Conservation (phyloP, 1,140 invertebrate species). For the Drosophila rufa region DNA sequence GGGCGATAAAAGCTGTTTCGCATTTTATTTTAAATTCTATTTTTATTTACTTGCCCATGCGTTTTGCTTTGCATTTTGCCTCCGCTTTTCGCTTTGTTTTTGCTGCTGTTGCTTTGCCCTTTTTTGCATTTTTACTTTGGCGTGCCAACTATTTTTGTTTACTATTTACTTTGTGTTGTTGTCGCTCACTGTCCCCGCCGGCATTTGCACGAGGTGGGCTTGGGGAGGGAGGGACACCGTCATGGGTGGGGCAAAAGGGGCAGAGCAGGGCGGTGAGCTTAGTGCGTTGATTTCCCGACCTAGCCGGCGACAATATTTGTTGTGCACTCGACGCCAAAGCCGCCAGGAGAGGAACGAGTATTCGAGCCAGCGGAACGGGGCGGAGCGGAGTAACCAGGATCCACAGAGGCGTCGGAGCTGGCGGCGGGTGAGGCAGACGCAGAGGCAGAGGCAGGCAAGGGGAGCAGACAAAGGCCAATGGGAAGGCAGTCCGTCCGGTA, state of each 20-base stretch:
- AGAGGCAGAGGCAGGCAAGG: neutral
- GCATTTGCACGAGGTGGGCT: conserved; percentile 6
- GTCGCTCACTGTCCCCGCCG: conserved; percentile 44
- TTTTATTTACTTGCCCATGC: conserved; percentile 72
- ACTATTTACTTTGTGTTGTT: conserved; percentile 78
- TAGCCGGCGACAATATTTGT: conserved; percentile 83
- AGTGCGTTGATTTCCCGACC: conserved; percentile 81
- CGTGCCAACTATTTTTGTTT: conserved; percentile 82
- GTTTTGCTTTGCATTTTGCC: conserved; percentile 43
- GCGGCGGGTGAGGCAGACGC: neutral
- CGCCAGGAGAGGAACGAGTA: conserved; percentile 29
- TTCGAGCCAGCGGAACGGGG: neutral
- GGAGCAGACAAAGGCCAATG: conserved; percentile 66
- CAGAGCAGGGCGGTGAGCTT: conserved; percentile 28
- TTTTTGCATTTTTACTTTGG: conserved; percentile 79
- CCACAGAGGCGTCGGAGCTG: conserved; percentile 11
- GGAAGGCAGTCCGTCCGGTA: conserved; percentile 50
- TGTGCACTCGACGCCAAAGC: conserved; percentile 73
- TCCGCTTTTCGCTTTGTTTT: conserved; percentile 40
- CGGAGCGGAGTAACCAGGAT: conserved; percentile 25
- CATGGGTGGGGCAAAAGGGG: neutral
- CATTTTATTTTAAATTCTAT: conserved; percentile 75
- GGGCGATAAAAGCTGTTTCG: conserved; percentile 60
- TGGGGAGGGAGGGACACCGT: neutral
- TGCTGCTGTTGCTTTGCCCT: conserved; percentile 8